Conservation (phyloP, 2,113 vertebrate genomes). For the Saiga tatarica region DNA sequence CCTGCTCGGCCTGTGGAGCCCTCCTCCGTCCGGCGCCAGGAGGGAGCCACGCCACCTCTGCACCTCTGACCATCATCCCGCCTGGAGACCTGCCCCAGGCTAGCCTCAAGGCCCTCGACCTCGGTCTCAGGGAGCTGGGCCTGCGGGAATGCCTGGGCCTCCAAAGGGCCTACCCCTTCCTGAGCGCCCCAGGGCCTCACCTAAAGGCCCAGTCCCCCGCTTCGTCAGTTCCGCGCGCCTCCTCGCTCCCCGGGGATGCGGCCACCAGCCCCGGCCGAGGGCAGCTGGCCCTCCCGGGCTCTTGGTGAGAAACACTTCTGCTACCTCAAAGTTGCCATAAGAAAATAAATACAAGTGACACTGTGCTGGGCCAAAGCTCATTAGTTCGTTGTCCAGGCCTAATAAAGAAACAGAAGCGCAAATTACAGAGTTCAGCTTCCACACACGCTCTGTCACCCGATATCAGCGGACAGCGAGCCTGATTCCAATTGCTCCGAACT, state of each 20-base stretch:
- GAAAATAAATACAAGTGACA: constrained; percentile 95
- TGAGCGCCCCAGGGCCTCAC: background rate
- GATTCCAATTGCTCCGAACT: constrained; percentile 88
- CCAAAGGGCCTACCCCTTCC: background rate
- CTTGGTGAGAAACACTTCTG: constrained; percentile 63
- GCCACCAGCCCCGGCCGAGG: background rate
- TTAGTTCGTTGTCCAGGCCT: constrained; percentile 92
- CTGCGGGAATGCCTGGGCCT: background rate
- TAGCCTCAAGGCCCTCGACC: background rate
- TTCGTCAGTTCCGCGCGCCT: fast-evolving
- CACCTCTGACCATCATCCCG: background rate
- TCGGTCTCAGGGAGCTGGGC: background rate
- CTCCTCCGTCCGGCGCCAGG: background rate
- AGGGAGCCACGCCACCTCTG: background rate
- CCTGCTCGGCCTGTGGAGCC: background rate
- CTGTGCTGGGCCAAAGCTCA: constrained; percentile 90
- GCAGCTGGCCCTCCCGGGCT: constrained; percentile 21
- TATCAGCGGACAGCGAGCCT: constrained; percentile 85
- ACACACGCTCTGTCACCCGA: constrained; percentile 93
- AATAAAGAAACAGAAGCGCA: constrained; percentile 94
- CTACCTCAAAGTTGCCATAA: constrained; percentile 83
- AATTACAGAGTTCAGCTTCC: constrained; percentile 91
- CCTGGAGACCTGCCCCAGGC: background rate
- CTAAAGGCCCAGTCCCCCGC: background rate
- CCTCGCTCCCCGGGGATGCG: background rate